phyloP scores from a whole-genome alignment of 2,797 vertebrate species.

The Cephalopachus bancanus region DNA sequence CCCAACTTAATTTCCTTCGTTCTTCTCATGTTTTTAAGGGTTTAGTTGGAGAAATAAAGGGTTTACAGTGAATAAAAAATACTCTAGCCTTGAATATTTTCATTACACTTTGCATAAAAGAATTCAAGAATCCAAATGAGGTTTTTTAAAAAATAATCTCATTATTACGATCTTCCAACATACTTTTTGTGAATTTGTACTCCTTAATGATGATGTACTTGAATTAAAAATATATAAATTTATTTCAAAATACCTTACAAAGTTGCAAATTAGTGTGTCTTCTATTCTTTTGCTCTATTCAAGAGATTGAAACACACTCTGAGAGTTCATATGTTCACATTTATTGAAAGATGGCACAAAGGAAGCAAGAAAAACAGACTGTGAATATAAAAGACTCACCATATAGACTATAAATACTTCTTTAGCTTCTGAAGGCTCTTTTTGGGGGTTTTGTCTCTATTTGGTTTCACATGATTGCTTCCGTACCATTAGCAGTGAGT shows the following conservation, averaged over 20 bases:
- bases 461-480: constrained; percentile 79
- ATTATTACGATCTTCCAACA: not conserved
- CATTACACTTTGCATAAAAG: not conserved
- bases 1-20: not conserved
- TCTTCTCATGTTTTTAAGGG: not conserved
- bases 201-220: constrained; percentile 28
- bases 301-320: not conserved
- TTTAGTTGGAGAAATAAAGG: not conserved
- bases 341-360: not conserved
- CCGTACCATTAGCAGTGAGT: constrained; percentile 76
- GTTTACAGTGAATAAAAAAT: not conserved
- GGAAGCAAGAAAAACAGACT: constrained; percentile 17
- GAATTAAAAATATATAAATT: not conserved
- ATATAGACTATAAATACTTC: constrained; percentile 64
- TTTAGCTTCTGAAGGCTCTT: constrained; percentile 65
- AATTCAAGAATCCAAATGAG: not conserved
- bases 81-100: not conserved
- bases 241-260: constrained; percentile 13
- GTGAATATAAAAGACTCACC: constrained; percentile 56
- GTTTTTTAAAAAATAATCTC: not conserved
- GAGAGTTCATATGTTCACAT: not conserved
- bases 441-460: constrained; percentile 59
- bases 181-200: constrained; percentile 15
- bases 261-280: not conserved
- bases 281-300: not conserved